Percentiles rank a stretch among this genome's conserved stretches.
Conservation (phyloP, 2,113 vertebrate genomes). For the Hymenochirus boettgeri region DNA sequence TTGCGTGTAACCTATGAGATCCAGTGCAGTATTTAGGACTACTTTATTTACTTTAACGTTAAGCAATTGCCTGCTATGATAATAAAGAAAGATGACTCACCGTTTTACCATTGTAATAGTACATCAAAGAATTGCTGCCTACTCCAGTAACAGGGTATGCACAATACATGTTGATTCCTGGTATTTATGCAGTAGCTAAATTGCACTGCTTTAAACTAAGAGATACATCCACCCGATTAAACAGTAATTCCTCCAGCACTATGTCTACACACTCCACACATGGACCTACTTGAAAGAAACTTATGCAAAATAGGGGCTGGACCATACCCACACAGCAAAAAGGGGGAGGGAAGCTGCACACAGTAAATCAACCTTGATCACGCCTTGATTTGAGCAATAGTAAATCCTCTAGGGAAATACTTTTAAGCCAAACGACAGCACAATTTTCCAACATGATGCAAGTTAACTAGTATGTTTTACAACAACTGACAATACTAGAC, state of each 20-base stretch:
- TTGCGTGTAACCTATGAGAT: no score
- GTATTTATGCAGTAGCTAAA: slow-evolving; percentile 57
- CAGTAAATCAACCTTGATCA: slow-evolving; percentile 46
- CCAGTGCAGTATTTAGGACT: no score
- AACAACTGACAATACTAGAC: no score
- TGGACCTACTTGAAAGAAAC: slow-evolving; percentile 86
- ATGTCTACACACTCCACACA: slow-evolving; percentile 77
- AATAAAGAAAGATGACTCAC: slow-evolving; percentile 73
- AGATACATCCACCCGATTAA: slow-evolving; percentile 76
- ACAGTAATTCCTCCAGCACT: slow-evolving; percentile 76
- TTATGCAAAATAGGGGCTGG: slow-evolving; percentile 93
- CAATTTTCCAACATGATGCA: slow-evolving; percentile 1
- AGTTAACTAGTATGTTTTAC: no score
- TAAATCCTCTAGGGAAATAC: slow-evolving; percentile 40
- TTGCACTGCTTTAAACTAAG: slow-evolving; percentile 64
- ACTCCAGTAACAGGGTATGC: slow-evolving; percentile 93
- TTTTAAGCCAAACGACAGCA: slow-evolving; percentile 23
- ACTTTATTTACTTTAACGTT: no score
- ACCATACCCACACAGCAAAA: slow-evolving; percentile 69
- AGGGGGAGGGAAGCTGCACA: slow-evolving; percentile 61
- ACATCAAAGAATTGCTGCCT: slow-evolving; percentile 95
- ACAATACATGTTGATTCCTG: slow-evolving; percentile 84
- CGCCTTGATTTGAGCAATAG: slow-evolving; percentile 31
- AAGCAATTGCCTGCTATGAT: no score
- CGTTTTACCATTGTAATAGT: slow-evolving; percentile 98